These are phyloP conservation scores for Olivierus martensii DNA, from an alignment of 1,140 invertebrate species.

Conservation along the genomic window DNA sequence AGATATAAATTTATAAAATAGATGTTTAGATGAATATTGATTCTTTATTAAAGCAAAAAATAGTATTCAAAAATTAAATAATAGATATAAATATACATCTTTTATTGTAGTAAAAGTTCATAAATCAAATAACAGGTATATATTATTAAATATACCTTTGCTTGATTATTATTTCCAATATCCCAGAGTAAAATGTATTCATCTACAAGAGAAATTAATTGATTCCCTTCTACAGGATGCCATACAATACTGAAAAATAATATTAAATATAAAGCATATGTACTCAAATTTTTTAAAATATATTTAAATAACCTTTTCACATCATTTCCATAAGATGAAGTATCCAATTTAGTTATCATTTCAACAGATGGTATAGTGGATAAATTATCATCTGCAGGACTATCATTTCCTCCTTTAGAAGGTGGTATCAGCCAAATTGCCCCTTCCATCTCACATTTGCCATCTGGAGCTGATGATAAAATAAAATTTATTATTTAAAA, in stretches of 20 bases:
- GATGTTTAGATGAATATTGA: no score
- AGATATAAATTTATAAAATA: no score
- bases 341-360: constrained; percentile 29
- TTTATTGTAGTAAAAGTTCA: no score
- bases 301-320: constrained; percentile 39
- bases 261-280: constrained; percentile 20
- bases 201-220: constrained; percentile 57
- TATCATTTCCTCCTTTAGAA: constrained; percentile 24
- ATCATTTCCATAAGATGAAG: constrained; percentile 44
- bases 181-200: constrained; percentile 52
- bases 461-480: constrained; percentile 23
- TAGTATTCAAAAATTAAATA: no score
- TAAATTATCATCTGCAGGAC: constrained; percentile 24
- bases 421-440: constrained; percentile 49
- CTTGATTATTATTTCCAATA: constrained; percentile 32
- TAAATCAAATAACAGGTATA: no score
- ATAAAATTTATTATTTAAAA: neutral
- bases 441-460: constrained; percentile 44
- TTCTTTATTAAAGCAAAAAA: no score
- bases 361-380: constrained; percentile 26
- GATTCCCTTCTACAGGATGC: constrained; percentile 62
- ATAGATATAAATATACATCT: no score
- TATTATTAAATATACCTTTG: constrained; percentile 38
- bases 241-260: constrained; percentile 34
- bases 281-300: no score